Percentiles rank a stretch among this genome's conserved stretches.
Evolutionary conservation across 2,113 vertebrate species (phyloP).

Genomic region (Corydoras maculifer): DNA sequence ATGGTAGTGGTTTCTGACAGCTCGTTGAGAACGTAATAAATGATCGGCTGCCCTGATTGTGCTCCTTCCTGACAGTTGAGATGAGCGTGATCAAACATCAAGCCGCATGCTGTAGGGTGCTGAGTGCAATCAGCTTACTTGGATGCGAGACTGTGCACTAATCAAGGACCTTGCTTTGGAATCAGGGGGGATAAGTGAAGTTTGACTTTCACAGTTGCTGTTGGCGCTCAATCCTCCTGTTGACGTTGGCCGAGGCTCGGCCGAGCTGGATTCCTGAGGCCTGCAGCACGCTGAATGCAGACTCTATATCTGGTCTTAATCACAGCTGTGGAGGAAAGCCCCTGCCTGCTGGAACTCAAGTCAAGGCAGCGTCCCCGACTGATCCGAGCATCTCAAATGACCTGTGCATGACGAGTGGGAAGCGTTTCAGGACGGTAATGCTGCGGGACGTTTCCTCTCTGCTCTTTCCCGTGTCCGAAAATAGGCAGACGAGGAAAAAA

Average conservation of each 20-base stretch:
- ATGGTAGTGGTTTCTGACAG: too few relatives aligned
- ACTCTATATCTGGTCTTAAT: slow-evolving; percentile 31
- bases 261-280: slow-evolving; percentile 20
- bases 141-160: slow-evolving; percentile 27
- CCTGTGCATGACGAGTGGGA: slow-evolving; percentile 29
- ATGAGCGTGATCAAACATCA: slow-evolving; percentile 19
- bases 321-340: slow-evolving; percentile 27
- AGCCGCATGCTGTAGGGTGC: slow-evolving; percentile 2
- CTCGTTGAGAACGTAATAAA: too few relatives aligned
- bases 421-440: slow-evolving; percentile 27
- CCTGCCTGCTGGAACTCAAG: slow-evolving; percentile 26
- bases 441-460: neutral
- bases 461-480: neutral
- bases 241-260: slow-evolving; percentile 29
- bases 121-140: slow-evolving; percentile 36
- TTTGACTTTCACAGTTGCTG: slow-evolving; percentile 21
- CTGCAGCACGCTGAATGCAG: slow-evolving; percentile 1
- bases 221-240: slow-evolving; percentile 24
- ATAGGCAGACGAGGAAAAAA: neutral
- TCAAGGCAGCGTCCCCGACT: slow-evolving; percentile 21
- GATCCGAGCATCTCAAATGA: slow-evolving; percentile 32
- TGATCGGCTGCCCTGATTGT: slow-evolving; percentile 6
- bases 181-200: slow-evolving; percentile 31
- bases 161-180: slow-evolving; percentile 41
- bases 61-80: neutral